These are phyloP conservation scores for Lithosia quadra DNA, from an alignment of 2,888 invertebrate genomes.

Conservation along the genomic window DNA sequence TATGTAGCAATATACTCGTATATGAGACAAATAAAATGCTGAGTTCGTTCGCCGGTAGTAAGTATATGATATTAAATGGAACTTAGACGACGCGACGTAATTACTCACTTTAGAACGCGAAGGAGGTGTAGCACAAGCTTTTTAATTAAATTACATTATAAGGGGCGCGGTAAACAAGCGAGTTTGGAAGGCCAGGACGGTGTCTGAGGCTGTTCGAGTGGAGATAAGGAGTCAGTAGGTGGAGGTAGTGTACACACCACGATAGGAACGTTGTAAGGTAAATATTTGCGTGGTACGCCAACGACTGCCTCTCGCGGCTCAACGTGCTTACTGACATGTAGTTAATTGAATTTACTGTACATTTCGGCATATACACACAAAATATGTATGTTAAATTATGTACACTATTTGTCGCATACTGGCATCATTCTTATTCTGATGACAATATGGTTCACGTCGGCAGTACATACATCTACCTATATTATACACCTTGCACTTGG, in stretches of 20 bases:
- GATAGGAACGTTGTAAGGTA: slow-evolving; percentile 73
- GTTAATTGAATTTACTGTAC: slow-evolving; percentile 40
- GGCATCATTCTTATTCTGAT: too few species aligned
- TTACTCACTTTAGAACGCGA: slow-evolving; percentile 36
- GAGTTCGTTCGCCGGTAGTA: slow-evolving; percentile 7
- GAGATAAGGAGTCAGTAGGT: slow-evolving; percentile 73
- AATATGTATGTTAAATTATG: not conserved
- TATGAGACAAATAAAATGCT: not conserved
- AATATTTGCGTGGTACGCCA: slow-evolving; percentile 66
- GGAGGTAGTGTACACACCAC: slow-evolving; percentile 72
- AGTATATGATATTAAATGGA: slow-evolving; percentile 26
- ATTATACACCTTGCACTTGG: too few species aligned
- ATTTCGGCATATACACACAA: slow-evolving; percentile 18
- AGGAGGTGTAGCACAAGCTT: slow-evolving; percentile 54
- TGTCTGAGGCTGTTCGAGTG: slow-evolving; percentile 63
- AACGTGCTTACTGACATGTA: slow-evolving; percentile 49
- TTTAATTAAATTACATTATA: slow-evolving; percentile 74
- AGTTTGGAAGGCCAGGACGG: slow-evolving; percentile 63
- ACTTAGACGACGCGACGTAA: slow-evolving; percentile 29
- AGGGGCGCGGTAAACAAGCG: slow-evolving; percentile 68
- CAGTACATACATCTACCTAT: too few species aligned
- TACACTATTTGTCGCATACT: not conserved
- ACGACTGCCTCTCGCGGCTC: slow-evolving; percentile 43
- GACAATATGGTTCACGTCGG: too few species aligned
- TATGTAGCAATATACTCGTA: slow-evolving; percentile 1